Evolutionary conservation across 1,140 invertebrate species (phyloP).

Genomic region (Drosophila rhopaloa): DNA sequence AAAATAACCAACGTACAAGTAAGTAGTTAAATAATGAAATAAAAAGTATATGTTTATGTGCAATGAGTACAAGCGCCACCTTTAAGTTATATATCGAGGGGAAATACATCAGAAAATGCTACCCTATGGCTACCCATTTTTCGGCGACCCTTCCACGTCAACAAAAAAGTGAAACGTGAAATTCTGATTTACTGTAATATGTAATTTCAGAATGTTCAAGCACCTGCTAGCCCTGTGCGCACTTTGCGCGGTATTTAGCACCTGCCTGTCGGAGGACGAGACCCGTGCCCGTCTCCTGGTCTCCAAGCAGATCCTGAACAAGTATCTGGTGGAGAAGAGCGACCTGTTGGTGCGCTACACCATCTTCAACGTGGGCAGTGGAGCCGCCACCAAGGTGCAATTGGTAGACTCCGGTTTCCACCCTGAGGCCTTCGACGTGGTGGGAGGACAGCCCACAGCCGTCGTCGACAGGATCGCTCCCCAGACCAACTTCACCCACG

Average conservation of each 20-base stretch:
- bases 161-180: constrained; percentile 72
- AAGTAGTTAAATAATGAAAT: constrained; percentile 47
- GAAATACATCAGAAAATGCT: constrained; percentile 2
- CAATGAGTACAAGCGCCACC: background rate
- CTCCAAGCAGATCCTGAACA: constrained; percentile 97
- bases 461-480: constrained; percentile 95
- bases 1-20: constrained; percentile 55
- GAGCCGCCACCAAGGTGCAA: constrained; percentile 94
- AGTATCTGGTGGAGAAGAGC: constrained; percentile 99
- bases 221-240: constrained; percentile 63
- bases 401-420: constrained; percentile 96
- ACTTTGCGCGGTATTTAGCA: constrained; percentile 65
- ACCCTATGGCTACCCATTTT: constrained; percentile 15
- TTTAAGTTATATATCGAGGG: constrained; percentile 10
- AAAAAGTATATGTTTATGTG: background rate
- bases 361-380: constrained; percentile 93
- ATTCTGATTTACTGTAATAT: constrained; percentile 6
- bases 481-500: constrained; percentile 96
- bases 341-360: constrained; percentile 98
- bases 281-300: constrained; percentile 90
- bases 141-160: constrained; percentile 75
- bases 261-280: constrained; percentile 86
- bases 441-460: constrained; percentile 93
- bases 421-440: constrained; percentile 93
- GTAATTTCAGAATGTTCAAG: constrained; percentile 69